A percentile compares a stretch with the other conserved stretches of the same genome.
Conservation (phyloP, 2,888 invertebrate genomes). For the Drosophila kanekoi region DNA sequence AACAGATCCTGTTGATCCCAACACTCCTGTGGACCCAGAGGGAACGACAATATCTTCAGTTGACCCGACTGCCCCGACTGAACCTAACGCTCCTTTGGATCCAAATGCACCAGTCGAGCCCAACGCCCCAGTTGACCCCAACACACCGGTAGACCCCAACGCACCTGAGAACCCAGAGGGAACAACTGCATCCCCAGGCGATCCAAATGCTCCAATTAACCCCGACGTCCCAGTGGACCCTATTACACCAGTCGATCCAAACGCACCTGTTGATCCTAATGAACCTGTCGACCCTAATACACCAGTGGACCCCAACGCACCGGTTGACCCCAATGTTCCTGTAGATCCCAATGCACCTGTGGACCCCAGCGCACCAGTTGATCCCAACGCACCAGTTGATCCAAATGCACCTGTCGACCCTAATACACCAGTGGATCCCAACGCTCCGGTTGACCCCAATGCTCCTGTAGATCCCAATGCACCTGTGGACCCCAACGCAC, state of each 20-base stretch:
- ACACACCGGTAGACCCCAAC: slow-evolving; percentile 5
- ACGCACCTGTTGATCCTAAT: not conserved
- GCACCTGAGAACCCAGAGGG: slow-evolving; percentile 28
- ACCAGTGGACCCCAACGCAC: not conserved
- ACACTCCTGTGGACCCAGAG: slow-evolving; percentile 17
- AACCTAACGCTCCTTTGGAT: slow-evolving; percentile 28
- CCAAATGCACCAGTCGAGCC: slow-evolving; percentile 8
- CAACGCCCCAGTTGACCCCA: too few relatives aligned
- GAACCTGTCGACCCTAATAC: not conserved
- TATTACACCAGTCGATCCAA: not conserved
- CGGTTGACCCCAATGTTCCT: not conserved
- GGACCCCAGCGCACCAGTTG: too few relatives aligned
- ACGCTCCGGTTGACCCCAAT: too few relatives aligned
- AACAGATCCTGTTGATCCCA: slow-evolving; percentile 15
- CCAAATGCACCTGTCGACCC: slow-evolving; percentile 35
- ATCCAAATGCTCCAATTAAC: slow-evolving; percentile 23
- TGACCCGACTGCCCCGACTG: slow-evolving; percentile 19
- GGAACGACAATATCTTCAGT: not conserved
- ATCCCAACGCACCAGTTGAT: not conserved
- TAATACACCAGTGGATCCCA: not conserved
- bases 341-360: not conserved
- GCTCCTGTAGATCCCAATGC: slow-evolving; percentile 1
- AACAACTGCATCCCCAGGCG: slow-evolving; percentile 2
- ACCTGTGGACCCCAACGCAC: not conserved
- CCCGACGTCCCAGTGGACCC: slow-evolving; percentile 1